Base-by-base conservation (phyloP, 2,797 vertebrate genomes). In the Mycteria americana region DNA sequence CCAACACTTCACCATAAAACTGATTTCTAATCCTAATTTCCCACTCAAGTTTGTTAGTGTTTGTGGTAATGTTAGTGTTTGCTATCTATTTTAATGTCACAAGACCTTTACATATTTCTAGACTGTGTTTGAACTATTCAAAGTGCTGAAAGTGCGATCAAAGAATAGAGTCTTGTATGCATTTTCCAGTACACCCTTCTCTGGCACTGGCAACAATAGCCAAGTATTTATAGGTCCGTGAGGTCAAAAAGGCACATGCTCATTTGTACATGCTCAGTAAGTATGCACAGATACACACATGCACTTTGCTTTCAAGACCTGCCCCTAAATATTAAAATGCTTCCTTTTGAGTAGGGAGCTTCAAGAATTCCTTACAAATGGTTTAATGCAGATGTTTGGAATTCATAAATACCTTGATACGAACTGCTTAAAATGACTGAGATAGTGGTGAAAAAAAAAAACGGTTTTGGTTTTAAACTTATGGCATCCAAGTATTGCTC, bases 81-180 rank as follows among this genome's bases (percentile, higher is more conserved):
- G 79, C 92, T 69, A 92, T 57, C 53, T 90, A 62, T 85, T 95
- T 84, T 88, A 85, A 84, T 6, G 4, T 92, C 86, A 89, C 72
- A 27, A 81, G 92, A 92, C 62, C 63, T 54, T 48, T 35, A 80
- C 76, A 4, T 64, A 73, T 92, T 73, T 95, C 93, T 93, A 85
- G 48, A 88, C 35, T 76, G 95, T 82, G 86, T 94, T 27, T 84
- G 79, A 92, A 54, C 73, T 76, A 95, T 68, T 96, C 95, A 98
- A 97, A 98, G 98, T 97, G 96, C 97, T 96, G 62, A 81, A 97
- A 94, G 96, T 97, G 96, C 93, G 3, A 67, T 30, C 28, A 37
- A 82, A 84, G 74, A 85, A 50, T 9, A 65, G 85, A 92, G 51
- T 67, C 96, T 88, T 93, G 72, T 83, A 68, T 75, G 74, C 15